phyloP scores from a whole-genome alignment of 2,888 invertebrate genomes.

The Osmoderma eremita region DNA sequence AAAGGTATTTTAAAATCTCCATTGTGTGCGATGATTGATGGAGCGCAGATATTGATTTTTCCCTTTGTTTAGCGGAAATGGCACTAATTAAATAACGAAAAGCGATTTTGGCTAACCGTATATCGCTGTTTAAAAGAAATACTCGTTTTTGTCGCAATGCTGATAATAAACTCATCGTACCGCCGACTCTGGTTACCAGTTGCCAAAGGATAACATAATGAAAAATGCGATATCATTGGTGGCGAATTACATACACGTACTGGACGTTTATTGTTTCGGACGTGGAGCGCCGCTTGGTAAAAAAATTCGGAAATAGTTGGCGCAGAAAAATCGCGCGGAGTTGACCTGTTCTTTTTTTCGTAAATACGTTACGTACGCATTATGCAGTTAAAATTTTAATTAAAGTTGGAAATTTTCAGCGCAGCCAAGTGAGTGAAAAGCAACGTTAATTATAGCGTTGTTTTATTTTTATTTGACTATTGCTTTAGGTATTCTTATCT shows the following conservation, averaged over 20 bases:
- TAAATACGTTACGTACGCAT: slow-evolving; percentile 7
- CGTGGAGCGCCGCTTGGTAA: slow-evolving; percentile 8
- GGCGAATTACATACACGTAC: not conserved
- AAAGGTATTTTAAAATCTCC: too few relatives aligned
- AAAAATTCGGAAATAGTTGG: slow-evolving; percentile 22
- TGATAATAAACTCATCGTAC: slow-evolving; percentile 9
- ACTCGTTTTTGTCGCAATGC: slow-evolving; percentile 16
- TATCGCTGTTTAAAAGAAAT: not conserved
- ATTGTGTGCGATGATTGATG: too few relatives aligned
- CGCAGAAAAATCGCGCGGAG: slow-evolving; percentile 12
- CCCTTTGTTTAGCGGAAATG: too few relatives aligned
- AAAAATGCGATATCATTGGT: slow-evolving; percentile 21
- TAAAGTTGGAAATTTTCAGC: not conserved
- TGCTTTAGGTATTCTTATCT: too few relatives aligned
- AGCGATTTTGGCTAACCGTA: not conserved
- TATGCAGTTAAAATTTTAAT: slow-evolving; percentile 28
- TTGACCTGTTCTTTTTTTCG: not conserved
- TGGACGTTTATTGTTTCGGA: slow-evolving; percentile 22
- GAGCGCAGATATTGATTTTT: too few relatives aligned
- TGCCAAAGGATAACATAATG: slow-evolving; percentile 11
- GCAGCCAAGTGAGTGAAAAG: slow-evolving; percentile 6
- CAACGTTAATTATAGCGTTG: not conserved
- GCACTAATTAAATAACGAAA: too few relatives aligned
- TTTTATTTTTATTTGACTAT: not conserved
- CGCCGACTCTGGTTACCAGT: not conserved